Conservation (phyloP, 64 coral and sea anemone species). For the Montipora efflorescens region DNA sequence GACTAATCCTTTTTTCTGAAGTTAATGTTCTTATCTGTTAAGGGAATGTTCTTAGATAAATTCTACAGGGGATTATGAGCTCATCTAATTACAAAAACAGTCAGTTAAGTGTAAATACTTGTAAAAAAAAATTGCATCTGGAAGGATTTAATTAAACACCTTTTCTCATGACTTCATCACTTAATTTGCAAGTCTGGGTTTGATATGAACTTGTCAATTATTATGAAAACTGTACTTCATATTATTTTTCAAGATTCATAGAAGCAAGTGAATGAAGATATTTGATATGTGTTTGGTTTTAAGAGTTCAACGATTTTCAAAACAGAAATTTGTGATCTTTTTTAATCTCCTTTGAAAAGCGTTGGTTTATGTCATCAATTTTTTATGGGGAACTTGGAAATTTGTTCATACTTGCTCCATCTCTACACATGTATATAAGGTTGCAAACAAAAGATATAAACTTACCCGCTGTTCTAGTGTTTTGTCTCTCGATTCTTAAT, state of each 20-base stretch:
- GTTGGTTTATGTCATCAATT: constrained; percentile 31
- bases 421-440: background rate
- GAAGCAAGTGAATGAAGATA: background rate
- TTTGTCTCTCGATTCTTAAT: background rate
- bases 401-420: background rate
- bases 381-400: background rate
- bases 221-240: background rate
- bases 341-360: background rate
- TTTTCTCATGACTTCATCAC: no score
- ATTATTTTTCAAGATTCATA: background rate
- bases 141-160: no score
- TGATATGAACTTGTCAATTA: no score
- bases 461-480: constrained; percentile 31
- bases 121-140: no score
- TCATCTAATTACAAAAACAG: no score
- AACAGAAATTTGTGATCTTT: background rate
- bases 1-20: no score
- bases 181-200: no score
- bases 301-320: background rate
- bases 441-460: constrained; percentile 22
- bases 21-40: no score
- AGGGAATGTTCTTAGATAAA: no score
- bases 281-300: background rate
- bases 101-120: no score
- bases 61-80: no score